These are phyloP conservation scores for Loriculus beryllinus DNA, from an alignment of 2,797 vertebrate genomes.

Conservation along the genomic window DNA sequence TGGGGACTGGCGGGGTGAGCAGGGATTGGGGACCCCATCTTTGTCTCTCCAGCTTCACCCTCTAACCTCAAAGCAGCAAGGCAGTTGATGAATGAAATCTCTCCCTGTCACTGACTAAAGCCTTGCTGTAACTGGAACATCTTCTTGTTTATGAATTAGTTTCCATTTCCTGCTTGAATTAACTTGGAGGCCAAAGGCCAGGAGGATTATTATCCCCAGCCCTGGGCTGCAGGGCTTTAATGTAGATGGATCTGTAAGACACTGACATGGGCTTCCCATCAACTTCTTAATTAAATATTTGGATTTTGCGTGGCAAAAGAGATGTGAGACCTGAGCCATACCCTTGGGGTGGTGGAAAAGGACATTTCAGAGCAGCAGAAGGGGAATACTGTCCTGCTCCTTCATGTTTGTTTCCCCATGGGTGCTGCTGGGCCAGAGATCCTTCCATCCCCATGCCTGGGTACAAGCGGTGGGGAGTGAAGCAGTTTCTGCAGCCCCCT, in stretches of 20 bases:
- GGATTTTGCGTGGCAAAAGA: neutral
- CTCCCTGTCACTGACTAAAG: neutral
- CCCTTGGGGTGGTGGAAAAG: neutral
- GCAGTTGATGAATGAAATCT: neutral
- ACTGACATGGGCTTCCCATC: neutral
- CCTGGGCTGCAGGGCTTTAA: neutral
- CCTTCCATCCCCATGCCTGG: accelerated
- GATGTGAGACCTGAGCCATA: accelerated
- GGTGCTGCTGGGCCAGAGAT: neutral
- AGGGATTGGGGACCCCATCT: neutral
- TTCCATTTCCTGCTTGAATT: slow-evolving; percentile 4
- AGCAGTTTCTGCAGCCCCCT: neutral
- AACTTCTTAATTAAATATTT: neutral
- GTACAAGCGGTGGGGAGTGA: accelerated
- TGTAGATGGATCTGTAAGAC: neutral
- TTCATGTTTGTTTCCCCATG: accelerated
- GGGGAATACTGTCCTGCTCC: neutral
- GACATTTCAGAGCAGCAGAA: accelerated
- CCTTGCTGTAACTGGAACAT: neutral
- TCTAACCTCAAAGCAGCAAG: accelerated
- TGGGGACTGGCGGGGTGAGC: neutral
- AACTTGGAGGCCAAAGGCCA: neutral
- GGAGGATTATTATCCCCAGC: neutral
- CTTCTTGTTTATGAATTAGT: neutral
- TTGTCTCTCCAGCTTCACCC: neutral